These are phyloP conservation scores for Phortica okadai DNA, from an alignment of 2,888 invertebrate species.

Conservation along the genomic window DNA sequence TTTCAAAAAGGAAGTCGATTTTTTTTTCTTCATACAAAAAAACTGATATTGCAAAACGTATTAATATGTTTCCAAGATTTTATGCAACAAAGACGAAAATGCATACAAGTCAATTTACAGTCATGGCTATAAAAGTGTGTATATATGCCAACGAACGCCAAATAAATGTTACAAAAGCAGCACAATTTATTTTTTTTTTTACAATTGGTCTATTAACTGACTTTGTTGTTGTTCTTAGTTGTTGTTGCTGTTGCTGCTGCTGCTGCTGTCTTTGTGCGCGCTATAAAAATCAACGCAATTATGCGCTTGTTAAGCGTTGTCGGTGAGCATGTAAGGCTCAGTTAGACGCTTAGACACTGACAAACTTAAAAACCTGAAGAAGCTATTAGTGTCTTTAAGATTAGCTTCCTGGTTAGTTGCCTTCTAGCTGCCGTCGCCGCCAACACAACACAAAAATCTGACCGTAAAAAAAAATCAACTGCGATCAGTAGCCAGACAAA, in stretches of 20 bases:
- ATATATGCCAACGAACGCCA: conserved; percentile 28
- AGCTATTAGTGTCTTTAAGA: conserved; percentile 19
- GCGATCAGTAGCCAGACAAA: conserved; percentile 19
- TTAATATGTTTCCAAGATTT: no score
- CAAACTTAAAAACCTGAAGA: conserved; percentile 8
- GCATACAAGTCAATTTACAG: conserved; percentile 61
- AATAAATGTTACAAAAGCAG: conserved; percentile 30
- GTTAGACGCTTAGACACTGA: neutral
- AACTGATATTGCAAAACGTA: no score
- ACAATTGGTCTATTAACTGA: conserved; percentile 21
- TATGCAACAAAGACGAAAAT: neutral
- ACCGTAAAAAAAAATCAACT: neutral
- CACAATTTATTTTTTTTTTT: neutral
- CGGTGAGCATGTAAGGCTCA: conserved; percentile 8
- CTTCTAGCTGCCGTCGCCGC: neutral
- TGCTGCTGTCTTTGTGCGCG: conserved; percentile 23
- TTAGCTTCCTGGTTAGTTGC: conserved; percentile 23
- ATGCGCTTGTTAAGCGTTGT: conserved; percentile 34
- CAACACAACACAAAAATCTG: neutral
- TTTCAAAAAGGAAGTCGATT: no score
- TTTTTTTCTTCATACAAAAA: no score
- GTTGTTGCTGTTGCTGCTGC: conserved; percentile 22
- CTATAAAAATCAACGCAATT: conserved; percentile 30
- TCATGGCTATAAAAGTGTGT: neutral
- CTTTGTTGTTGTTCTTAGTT: neutral